phyloP scores from a whole-genome alignment of 2,113 vertebrate genomes.

The Sylvia atricapilla region DNA sequence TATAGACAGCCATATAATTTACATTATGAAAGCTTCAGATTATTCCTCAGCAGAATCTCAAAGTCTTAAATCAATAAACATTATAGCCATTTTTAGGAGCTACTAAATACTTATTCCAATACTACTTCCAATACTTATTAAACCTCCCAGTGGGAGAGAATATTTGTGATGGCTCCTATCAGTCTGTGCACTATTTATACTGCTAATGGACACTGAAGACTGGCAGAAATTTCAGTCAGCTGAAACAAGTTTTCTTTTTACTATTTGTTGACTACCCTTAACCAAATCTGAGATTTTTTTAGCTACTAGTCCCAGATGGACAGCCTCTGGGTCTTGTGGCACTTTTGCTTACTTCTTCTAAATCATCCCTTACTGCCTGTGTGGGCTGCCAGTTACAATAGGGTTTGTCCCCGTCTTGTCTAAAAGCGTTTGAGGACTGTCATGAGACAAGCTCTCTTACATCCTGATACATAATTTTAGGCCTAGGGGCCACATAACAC shows the following conservation, averaged over 20 bases:
- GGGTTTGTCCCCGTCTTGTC: not conserved
- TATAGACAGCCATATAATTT: not conserved
- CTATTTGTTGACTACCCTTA: not conserved
- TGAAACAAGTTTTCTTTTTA: not conserved
- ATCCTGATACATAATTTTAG: not conserved
- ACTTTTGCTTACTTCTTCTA: not conserved
- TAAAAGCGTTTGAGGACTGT: not conserved
- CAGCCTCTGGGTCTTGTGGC: not conserved
- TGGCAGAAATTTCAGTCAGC: not conserved
- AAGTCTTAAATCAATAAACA: constrained; percentile 71
- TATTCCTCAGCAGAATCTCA: constrained; percentile 41
- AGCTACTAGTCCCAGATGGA: not conserved
- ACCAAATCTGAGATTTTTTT: not conserved
- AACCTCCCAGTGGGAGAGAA: not conserved
- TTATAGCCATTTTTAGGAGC: constrained; percentile 50
- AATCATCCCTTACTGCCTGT: not conserved
- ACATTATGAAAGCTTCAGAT: constrained; percentile 10
- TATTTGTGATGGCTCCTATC: constrained; percentile 34
- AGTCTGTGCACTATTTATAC: not conserved
- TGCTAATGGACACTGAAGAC: not conserved
- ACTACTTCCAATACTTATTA: constrained; percentile 16
- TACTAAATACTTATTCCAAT: not conserved
- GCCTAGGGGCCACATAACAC: not conserved
- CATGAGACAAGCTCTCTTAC: not conserved
- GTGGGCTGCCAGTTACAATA: not conserved